Base-by-base conservation (phyloP, 2,888 invertebrate species). In the Cheilosia grossa region DNA sequence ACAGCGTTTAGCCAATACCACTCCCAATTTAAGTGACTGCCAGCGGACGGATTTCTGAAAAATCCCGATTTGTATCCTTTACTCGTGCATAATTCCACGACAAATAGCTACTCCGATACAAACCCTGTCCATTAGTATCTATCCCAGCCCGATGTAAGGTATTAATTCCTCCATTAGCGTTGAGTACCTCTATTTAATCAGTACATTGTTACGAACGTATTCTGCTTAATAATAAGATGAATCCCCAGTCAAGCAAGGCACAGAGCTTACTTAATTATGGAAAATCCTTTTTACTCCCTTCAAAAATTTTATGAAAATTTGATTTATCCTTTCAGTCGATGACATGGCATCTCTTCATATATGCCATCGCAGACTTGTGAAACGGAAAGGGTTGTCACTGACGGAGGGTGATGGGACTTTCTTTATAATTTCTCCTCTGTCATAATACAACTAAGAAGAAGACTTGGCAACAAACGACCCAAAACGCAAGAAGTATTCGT, bases 221-320 rank as follows among this genome's bases (percentile, higher is more conserved):
- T 49, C 47, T 64, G 27, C 73, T 51, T 70, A 7, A 64, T 69
- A 64, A 78, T 66, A 72, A 56, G 56, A 47, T 47, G 70, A 66
- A 70, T 74, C 56, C 75, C 53, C 24, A 49, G 58, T 77, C 63
- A 63, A 56, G 53, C 56, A 79, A 74, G 49, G 49, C 44, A 64
- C 58, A 54, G 61, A 64, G 73, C 79, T 85, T 75, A 85, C 85
- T 77, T 85, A 85, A 85, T 85, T 85, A 85, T 67, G 75, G 81
- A 75, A 85, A 85, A 85, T 81, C 81, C 85, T 81, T 85, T 82
- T 75, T 85, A 85, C 85, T 75, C 85, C 81, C 72, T 85, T 85
- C 85, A 77, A 87, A 89, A 89, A 90, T 89, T 90, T 90, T 89
- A 89, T 90, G 91, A 91, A 91, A 91, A 91, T 91, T 91, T 91